Conservation (phyloP, 2,888 invertebrate species). For the Dasypolia templi region DNA sequence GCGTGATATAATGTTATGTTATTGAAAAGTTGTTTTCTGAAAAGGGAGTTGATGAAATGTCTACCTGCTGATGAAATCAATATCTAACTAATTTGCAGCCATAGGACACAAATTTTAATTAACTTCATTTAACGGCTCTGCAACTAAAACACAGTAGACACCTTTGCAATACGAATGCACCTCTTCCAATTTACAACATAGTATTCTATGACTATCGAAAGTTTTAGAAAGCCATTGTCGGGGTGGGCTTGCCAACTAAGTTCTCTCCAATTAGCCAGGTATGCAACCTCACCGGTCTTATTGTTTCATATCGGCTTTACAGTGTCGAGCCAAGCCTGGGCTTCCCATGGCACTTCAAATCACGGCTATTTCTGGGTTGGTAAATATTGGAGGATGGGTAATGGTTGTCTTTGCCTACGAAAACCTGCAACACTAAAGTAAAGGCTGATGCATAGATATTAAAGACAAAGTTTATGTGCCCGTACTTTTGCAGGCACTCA, state of each 20-base stretch:
- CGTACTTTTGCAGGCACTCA: not conserved
- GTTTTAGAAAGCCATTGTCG: conserved; percentile 29
- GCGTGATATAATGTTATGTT: no score
- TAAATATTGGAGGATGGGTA: not conserved
- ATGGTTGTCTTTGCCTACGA: not conserved
- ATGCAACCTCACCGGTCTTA: conserved; percentile 33
- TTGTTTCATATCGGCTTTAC: conserved; percentile 37
- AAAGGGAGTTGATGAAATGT: no score
- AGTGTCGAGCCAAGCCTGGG: not conserved
- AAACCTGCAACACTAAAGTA: not conserved
- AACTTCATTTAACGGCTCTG: no score
- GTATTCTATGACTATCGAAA: conserved; percentile 14
- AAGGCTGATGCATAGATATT: not conserved
- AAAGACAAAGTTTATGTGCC: not conserved
- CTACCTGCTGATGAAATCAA: no score
- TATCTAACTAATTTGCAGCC: no score
- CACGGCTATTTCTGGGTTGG: not conserved
- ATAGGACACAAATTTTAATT: no score
- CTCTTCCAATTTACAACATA: conserved; percentile 1
- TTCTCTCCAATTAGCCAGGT: conserved; percentile 42
- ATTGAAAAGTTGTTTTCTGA: no score
- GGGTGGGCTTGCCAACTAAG: conserved; percentile 23
- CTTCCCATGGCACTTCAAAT: not conserved
- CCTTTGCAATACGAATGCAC: not conserved
- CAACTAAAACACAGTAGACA: not conserved